These are phyloP conservation scores for Pyrrhura leucotis DNA, from an alignment of 2,797 vertebrate genomes.

Conservation along the genomic window DNA sequence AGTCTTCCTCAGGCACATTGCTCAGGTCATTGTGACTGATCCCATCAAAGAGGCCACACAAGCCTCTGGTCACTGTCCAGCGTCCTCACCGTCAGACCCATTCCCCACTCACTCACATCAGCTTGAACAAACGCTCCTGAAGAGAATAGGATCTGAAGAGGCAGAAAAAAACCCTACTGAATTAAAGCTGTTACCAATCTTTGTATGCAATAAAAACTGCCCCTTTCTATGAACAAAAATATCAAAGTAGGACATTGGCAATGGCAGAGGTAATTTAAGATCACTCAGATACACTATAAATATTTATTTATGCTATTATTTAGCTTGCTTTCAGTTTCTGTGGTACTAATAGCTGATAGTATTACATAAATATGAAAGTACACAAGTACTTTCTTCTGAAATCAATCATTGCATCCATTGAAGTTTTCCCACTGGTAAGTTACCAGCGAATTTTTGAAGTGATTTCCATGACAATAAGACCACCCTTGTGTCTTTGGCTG, in stretches of 20 bases:
- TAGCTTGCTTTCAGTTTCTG: not conserved
- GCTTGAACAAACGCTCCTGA: constrained; percentile 83
- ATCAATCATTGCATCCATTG: constrained; percentile 1
- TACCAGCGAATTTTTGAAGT: not conserved
- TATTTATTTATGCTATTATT: constrained; percentile 9
- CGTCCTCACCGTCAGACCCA: constrained; percentile 79
- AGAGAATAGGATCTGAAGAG: constrained; percentile 81
- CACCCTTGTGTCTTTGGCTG: not conserved
- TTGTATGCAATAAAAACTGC: not conserved
- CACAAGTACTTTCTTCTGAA: not conserved
- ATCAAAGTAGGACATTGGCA: not conserved
- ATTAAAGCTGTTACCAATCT: not conserved
- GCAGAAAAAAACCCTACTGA: not conserved
- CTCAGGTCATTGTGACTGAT: constrained; percentile 80
- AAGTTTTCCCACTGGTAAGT: constrained; percentile 11
- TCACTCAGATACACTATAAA: not conserved
- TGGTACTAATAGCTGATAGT: not conserved
- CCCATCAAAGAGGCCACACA: constrained; percentile 82
- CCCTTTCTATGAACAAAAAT: not conserved
- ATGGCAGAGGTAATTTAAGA: not conserved
- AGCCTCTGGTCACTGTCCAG: constrained; percentile 77
- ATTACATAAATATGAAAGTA: not conserved
- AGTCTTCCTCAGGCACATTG: constrained; percentile 65
- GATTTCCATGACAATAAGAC: not conserved
- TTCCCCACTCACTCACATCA: constrained; percentile 80